A percentile compares a stretch with the other conserved stretches of the same genome.
Conservation (phyloP, 2,113 vertebrate genomes). For the Sturnus vulgaris region DNA sequence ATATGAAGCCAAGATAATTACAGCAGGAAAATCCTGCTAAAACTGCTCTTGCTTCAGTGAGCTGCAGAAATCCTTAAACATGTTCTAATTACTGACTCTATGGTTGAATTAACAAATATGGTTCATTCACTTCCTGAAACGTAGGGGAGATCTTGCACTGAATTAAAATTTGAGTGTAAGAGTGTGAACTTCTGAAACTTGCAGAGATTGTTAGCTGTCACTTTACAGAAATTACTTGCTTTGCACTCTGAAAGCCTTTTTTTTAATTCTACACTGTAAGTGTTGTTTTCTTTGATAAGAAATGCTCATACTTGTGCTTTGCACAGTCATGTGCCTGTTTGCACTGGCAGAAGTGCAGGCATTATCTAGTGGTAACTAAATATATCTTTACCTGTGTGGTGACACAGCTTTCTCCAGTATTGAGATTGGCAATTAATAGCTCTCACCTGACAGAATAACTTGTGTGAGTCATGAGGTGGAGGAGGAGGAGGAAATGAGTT, state of each 20-base stretch:
- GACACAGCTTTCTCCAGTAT: neutral
- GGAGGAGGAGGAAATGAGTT: slow-evolving; percentile 19
- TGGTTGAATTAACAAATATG: neutral
- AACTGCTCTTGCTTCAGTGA: slow-evolving; percentile 41
- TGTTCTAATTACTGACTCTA: neutral
- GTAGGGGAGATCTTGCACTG: neutral
- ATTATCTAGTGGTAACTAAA: slow-evolving; percentile 10
- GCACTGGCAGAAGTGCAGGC: neutral
- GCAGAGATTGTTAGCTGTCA: neutral
- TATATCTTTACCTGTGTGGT: slow-evolving; percentile 21
- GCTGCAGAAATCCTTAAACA: neutral
- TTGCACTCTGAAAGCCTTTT: neutral
- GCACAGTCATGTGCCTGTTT: neutral
- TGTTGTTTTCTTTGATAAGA: neutral
- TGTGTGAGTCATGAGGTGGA: neutral
- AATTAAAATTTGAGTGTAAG: neutral
- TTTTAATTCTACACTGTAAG: neutral
- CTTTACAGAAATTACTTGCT: neutral
- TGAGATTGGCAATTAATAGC: neutral
- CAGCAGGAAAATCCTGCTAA: slow-evolving; percentile 49
- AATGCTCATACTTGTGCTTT: neutral
- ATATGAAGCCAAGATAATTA: neutral
- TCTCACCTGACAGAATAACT: slow-evolving; percentile 1
- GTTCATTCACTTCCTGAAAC: neutral
- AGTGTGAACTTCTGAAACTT: neutral